Base-by-base conservation (phyloP, 2,797 vertebrate species). In the Ctenopoma kingsleyae region DNA sequence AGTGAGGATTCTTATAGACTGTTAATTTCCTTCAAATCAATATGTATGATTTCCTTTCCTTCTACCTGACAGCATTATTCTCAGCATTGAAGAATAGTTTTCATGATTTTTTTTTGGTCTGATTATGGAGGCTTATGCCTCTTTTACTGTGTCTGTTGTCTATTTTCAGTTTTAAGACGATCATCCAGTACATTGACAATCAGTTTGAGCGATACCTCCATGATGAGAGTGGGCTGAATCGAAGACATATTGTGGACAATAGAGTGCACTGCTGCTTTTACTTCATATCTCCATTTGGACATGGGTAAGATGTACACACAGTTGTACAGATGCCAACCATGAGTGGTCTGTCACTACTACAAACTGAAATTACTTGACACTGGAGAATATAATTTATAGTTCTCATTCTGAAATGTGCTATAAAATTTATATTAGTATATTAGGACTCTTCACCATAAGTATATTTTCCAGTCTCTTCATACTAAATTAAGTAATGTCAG, bases 201-300 rank as follows among this genome's bases (percentile, higher is more conserved):
- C 98, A 99, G 82, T 99, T 99, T 89, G 98, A 99, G 62, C 93
- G 97, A 3, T 99, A 99, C 85, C 95, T 99, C 58, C 98, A 99
- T 0, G 98, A 99, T 23, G 98, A 99, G 92, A 99, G 97, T 25
- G 98, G 98, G 13, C 84, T 99, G 83, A 99, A 99, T 91, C 91
- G 97, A 48, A 93, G 98, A 10, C 98, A 99, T 86, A 99, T 99
- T 36, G 89, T 99, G 65, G 98, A 99, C 81, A 99, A 99, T 90
- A 89, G 98, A 3, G 97, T 99, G 71, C 98, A 99, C 83, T 99
- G 98, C 91, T 99, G 98, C 91, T 99, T 99, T 89, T 99, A 99
- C 90, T 99, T 99, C 79, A 98, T 99, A 82, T 99, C 98, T 16
- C 98, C 98, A 0, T 97, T 99, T 81, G 98, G 98, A 51, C 98